Evolutionary conservation across 2,113 vertebrate genomes (phyloP), one percentile per base, ranked within the genome.

Genomic region (Canis aureus): DNA sequence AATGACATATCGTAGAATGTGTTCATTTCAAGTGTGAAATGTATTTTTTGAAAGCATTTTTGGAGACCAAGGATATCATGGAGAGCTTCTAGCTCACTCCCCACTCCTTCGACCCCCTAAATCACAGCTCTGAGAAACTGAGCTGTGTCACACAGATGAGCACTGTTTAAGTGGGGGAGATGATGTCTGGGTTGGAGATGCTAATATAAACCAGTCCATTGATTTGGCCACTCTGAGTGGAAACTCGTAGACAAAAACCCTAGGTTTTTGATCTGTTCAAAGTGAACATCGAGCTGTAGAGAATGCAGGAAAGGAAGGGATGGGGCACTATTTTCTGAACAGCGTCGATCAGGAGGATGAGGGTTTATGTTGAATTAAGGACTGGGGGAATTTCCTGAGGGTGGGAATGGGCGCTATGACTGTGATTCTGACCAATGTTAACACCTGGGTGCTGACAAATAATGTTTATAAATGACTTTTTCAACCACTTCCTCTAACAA

Each of bases 401-500:
- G 38, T n/a, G 64, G 55, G 43, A 81, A n/a, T 88, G 35, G 73
- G 53, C 49, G 60, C 91, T 92, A 59, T 62, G 69, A 57, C 85
- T 76, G 90, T 88, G 89, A 90, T 92, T 96, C 53, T 11, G 53
- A 80, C 43, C n/a, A 80, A 79, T 23, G 79, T 64, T 67, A 69
- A 91, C 2, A 0, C 78, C 49, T 88, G 80, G 32, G 71, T 78
- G 71, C 93, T 91, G 94, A 93, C 93, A 95, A 95, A 69, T 93
- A 89, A 74, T 91, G 93, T 82, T 93, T 96, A 94, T 55, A 94
- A 95, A 94, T 74, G 94, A 73, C 69, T 96, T 97, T 87, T 89
- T 95, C 88, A 97, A 88, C 81, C 9, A n/a, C 97, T 95, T 97
- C 93, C 85, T 97, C 93, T 55, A 95, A 88, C 71, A 97, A 86